Conservation (phyloP, 2,888 invertebrate species). For the Xylocampa areola region DNA sequence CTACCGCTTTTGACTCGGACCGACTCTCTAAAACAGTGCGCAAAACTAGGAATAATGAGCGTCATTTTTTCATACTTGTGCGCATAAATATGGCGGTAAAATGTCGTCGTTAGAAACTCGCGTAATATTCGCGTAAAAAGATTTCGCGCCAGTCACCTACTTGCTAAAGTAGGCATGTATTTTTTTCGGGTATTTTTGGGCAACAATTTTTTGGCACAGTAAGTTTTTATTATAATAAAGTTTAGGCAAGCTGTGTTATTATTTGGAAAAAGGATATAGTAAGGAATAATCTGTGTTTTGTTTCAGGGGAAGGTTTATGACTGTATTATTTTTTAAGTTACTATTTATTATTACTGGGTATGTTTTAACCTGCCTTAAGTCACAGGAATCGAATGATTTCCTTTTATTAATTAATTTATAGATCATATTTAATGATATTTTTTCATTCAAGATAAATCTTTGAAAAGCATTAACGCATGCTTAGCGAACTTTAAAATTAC, state of each 20-base stretch:
- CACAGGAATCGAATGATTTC: too few species aligned
- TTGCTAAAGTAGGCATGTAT: conserved; percentile 14
- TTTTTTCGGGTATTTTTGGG: conserved; percentile 6
- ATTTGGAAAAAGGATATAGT: neutral
- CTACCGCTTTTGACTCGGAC: conserved; percentile 3
- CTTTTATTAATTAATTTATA: too few species aligned
- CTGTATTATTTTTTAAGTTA: too few species aligned
- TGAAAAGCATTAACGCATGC: too few species aligned
- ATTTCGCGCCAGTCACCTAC: conserved; percentile 18
- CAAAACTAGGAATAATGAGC: conserved; percentile 53
- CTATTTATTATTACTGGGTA: too few species aligned
- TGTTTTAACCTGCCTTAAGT: too few species aligned
- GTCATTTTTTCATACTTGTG: conserved; percentile 54
- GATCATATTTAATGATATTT: too few species aligned
- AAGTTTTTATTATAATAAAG: conserved; percentile 16
- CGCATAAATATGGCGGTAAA: conserved; percentile 54
- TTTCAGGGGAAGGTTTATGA: too few species aligned
- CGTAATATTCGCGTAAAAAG: conserved; percentile 48
- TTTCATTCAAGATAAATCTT: too few species aligned
- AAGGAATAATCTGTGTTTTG: neutral
- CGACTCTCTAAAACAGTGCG: conserved; percentile 33
- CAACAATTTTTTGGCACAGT: conserved; percentile 1
- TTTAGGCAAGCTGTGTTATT: neutral
- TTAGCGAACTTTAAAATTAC: too few species aligned
- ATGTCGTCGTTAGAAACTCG: conserved; percentile 32